Evolutionary conservation across 2,113 vertebrate species (phyloP).

Genomic region (Nothocercus nigrocapillus): DNA sequence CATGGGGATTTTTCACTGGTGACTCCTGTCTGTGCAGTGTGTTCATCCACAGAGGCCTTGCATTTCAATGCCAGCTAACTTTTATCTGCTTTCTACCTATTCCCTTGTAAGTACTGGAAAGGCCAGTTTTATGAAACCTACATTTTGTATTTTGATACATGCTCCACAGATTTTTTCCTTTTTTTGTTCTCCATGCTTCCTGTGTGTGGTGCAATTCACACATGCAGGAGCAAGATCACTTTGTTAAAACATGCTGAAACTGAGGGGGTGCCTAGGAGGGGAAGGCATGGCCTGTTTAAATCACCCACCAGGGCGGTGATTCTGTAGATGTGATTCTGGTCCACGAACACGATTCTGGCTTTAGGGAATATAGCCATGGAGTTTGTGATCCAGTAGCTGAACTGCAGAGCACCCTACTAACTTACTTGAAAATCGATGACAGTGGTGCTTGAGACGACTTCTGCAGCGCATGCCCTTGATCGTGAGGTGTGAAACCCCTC

Average conservation of each 20-base stretch:
- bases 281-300: not conserved
- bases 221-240: not conserved
- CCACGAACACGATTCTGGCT: fast-evolving
- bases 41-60: fast-evolving
- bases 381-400: not conserved
- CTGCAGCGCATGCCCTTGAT: not conserved
- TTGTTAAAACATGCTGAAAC: fast-evolving
- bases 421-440: not conserved
- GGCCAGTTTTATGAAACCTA: not conserved
- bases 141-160: fast-evolving
- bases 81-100: not conserved
- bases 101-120: not conserved
- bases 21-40: not conserved
- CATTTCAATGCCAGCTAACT: not conserved
- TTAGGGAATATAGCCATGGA: not conserved
- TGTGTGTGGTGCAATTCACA: fast-evolving
- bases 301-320: not conserved
- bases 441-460: not conserved
- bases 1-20: not conserved
- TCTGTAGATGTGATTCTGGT: fast-evolving
- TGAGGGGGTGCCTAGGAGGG: not conserved
- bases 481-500: not conserved
- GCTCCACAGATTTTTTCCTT: not conserved
- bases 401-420: not conserved
- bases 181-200: not conserved